These are phyloP conservation scores for Heptranchias perlo DNA, from an alignment of 2,113 vertebrate species.

Conservation along the genomic window DNA sequence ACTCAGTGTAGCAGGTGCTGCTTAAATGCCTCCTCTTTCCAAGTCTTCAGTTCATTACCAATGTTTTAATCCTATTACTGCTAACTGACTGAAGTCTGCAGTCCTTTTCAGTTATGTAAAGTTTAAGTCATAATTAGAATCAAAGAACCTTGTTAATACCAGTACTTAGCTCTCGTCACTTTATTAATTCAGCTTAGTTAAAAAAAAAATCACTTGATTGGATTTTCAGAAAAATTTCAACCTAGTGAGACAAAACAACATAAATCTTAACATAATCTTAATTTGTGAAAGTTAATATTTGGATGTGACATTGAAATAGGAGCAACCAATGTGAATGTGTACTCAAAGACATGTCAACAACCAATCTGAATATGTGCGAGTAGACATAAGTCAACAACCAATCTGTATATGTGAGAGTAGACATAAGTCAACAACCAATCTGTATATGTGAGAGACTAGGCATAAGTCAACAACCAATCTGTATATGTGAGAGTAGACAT, in stretches of 20 bases:
- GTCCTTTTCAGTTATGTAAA: conserved; percentile 83
- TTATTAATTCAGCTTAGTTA: conserved; percentile 57
- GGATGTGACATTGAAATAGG: not conserved
- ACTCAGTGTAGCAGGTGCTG: conserved; percentile 78
- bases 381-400: not conserved
- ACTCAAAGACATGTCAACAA: not conserved
- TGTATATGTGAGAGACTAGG: not conserved
- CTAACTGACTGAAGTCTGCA: conserved; percentile 83
- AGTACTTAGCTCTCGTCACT: conserved; percentile 51
- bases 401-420: not conserved
- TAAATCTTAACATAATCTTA: not conserved
- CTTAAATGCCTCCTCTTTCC: conserved; percentile 74
- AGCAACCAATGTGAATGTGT: not conserved
- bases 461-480: not conserved
- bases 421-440: too few species aligned
- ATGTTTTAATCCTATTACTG: conserved; percentile 87
- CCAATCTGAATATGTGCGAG: not conserved
- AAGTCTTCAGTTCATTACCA: conserved; percentile 75
- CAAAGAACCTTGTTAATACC: conserved; percentile 45
- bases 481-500: not conserved
- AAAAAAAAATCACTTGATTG: not conserved
- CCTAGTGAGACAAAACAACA: not conserved
- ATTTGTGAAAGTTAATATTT: not conserved
- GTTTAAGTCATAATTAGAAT: conserved; percentile 81
- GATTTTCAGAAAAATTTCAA: not conserved